These are phyloP conservation scores for Alectura lathami DNA, from an alignment of 2,113 vertebrate genomes.

Conservation along the genomic window DNA sequence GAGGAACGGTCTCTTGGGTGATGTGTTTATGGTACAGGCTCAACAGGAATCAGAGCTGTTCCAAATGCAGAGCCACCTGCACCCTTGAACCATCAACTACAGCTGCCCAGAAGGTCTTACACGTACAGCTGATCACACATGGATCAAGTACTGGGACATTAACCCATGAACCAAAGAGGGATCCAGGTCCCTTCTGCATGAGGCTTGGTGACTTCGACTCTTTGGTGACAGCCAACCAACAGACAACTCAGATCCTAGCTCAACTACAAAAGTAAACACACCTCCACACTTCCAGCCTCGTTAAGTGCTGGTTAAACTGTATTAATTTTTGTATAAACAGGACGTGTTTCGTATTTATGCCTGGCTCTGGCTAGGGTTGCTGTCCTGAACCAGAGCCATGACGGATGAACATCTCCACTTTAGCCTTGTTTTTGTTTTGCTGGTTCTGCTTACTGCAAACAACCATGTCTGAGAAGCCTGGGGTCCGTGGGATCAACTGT, in stretches of 20 bases:
- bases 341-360: slow-evolving; percentile 1
- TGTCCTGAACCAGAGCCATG: not conserved
- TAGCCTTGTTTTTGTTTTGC: slow-evolving; percentile 61
- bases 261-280: not conserved
- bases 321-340: slow-evolving; percentile 34
- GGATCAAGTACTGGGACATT: not conserved
- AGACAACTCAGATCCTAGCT: not conserved
- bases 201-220: not conserved
- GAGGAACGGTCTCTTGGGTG: slow-evolving; percentile 6
- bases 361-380: not conserved
- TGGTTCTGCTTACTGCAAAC: slow-evolving; percentile 47
- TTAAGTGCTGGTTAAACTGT: not conserved
- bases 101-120: not conserved
- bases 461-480: slow-evolving; percentile 32
- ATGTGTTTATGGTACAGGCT: slow-evolving; percentile 6
- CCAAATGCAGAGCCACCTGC: not conserved
- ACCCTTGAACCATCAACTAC: not conserved
- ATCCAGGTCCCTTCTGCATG: not conserved
- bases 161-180: not conserved
- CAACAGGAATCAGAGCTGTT: not conserved
- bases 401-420: not conserved
- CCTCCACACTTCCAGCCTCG: not conserved
- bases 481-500: slow-evolving; percentile 50
- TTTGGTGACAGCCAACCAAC: not conserved
- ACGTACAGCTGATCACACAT: not conserved